These are phyloP conservation scores for Brassicogethes aeneus DNA, from an alignment of 2,888 invertebrate genomes.

Conservation along the genomic window DNA sequence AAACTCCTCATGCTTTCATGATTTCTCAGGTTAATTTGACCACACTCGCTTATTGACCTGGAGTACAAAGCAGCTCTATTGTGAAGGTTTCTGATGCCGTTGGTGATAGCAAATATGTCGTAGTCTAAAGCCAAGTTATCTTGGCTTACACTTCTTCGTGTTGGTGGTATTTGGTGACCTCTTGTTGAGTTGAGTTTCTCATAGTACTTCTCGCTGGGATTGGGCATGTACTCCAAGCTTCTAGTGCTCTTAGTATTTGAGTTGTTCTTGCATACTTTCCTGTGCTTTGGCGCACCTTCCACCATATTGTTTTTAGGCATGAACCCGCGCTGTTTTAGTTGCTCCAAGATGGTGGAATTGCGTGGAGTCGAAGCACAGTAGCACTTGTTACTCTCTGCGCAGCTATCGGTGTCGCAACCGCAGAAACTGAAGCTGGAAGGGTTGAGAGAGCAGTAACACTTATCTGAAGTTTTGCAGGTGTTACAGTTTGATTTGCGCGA, in stretches of 20 bases:
- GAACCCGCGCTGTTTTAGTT: constrained; percentile 44
- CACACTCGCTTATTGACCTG: constrained; percentile 28
- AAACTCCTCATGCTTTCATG: not conserved
- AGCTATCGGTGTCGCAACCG: constrained; percentile 78
- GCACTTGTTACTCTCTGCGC: constrained; percentile 79
- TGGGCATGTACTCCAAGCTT: constrained; percentile 48
- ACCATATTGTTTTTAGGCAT: constrained; percentile 30
- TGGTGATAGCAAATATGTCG: constrained; percentile 53
- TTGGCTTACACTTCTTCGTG: constrained; percentile 5
- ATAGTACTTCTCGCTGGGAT: constrained; percentile 45
- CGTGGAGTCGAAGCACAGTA: constrained; percentile 52
- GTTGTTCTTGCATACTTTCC: constrained; percentile 35
- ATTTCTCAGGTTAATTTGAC: not conserved
- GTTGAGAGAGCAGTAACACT: constrained; percentile 54
- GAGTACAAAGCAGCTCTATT: constrained; percentile 28
- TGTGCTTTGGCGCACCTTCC: constrained; percentile 23
- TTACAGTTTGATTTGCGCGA: constrained; percentile 23
- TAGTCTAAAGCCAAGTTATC: constrained; percentile 50
- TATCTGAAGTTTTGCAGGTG: constrained; percentile 39
- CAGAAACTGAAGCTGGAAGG: constrained; percentile 50
- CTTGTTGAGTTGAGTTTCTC: constrained; percentile 33
- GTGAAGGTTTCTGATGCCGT: constrained; percentile 34
- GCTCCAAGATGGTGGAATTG: constrained; percentile 39
- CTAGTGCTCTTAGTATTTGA: constrained; percentile 37
- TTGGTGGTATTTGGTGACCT: constrained; percentile 2